A percentile compares a stretch with the other conserved stretches of the same genome.
phyloP scores from a whole-genome alignment of 64 coral and sea anemone species.

The Porites australiensis region DNA sequence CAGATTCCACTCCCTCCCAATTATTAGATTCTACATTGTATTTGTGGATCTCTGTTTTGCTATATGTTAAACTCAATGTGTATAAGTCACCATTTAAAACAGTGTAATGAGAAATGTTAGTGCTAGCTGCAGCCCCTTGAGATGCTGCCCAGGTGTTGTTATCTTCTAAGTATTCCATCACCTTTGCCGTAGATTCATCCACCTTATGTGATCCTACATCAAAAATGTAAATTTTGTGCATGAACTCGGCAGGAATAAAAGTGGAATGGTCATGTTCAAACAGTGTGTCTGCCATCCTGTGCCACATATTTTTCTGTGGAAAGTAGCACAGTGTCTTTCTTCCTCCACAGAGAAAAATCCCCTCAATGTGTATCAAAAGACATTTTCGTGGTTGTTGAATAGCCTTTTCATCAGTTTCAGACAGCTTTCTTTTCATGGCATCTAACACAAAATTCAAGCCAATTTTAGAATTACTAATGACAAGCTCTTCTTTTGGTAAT shows the following conservation, averaged over 20 bases:
- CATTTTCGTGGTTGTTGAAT: slow-evolving; percentile 30
- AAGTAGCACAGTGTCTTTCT: slow-evolving; percentile 54
- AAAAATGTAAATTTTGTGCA: not conserved
- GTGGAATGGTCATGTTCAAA: not conserved
- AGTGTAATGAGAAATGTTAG: not conserved
- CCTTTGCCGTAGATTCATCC: not conserved
- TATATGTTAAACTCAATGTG: not conserved
- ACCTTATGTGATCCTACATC: not conserved
- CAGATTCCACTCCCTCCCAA: not conserved
- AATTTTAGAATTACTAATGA: slow-evolving; percentile 36
- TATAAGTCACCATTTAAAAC: not conserved
- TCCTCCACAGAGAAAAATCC: slow-evolving; percentile 52
- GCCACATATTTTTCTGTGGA: slow-evolving; percentile 40
- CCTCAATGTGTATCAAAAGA: slow-evolving; percentile 38
- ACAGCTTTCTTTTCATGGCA: not conserved
- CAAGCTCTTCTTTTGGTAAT: not conserved
- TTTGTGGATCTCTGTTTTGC: not conserved
- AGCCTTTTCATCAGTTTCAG: not conserved
- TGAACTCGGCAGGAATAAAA: not conserved
- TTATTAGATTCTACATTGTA: not conserved
- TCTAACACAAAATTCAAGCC: slow-evolving; percentile 21
- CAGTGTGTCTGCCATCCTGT: slow-evolving; percentile 2
- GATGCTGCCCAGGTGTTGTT: not conserved
- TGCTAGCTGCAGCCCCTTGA: not conserved
- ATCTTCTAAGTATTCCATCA: not conserved